Evolutionary conservation across 2,888 invertebrate genomes (phyloP), one percentile per base, ranked within the genome.

Genomic region (Sussaba pulchella): DNA sequence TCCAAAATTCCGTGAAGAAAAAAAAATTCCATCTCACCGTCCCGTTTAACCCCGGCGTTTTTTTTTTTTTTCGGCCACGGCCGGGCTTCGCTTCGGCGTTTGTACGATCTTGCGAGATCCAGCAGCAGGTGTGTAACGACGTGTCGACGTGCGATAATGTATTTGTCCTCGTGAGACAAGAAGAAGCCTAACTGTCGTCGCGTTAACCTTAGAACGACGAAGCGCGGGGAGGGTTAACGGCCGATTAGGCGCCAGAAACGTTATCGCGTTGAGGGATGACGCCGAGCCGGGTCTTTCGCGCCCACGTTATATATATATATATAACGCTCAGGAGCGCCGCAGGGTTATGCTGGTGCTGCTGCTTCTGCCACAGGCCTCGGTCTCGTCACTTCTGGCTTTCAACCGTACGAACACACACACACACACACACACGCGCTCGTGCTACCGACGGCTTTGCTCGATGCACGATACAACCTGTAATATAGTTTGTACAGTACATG

Each of bases 191-290:
- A 31, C 54, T 47, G 39, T 72, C 57, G 19, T 36, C 73, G 45
- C 54, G 31, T 64, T 43, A 45, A 45, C 41, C 39, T 31, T 24
- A 21, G 36, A 9, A 19, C 17, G n/a, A n/a, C n/a, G 70, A 36
- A 9, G 47, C 14, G 26, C 26, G 24, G 12, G 45, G 79, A 79
- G 81, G 88, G 87, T 88, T 88, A 88, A 90, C 82, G 85, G 83
- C 81, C 86, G 85, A 87, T 89, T 85, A 85, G 79, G 80, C 82
- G 83, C 70, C 77, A 71, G 76, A 70, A 81, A 83, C 57, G 41
- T n/a, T n/a, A 86, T 82, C 81, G 80, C 59, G 78, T 86, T 86
- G 85, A 78, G 85, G 84, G 87, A 85, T 79, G 84, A 81, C 77
- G 72, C 72, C 74, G 83, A 80, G 75, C 79, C 83, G 67, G 50